These are phyloP conservation scores for Pelecanus crispus DNA, from an alignment of 2,113 vertebrate genomes.

Conservation along the genomic window DNA sequence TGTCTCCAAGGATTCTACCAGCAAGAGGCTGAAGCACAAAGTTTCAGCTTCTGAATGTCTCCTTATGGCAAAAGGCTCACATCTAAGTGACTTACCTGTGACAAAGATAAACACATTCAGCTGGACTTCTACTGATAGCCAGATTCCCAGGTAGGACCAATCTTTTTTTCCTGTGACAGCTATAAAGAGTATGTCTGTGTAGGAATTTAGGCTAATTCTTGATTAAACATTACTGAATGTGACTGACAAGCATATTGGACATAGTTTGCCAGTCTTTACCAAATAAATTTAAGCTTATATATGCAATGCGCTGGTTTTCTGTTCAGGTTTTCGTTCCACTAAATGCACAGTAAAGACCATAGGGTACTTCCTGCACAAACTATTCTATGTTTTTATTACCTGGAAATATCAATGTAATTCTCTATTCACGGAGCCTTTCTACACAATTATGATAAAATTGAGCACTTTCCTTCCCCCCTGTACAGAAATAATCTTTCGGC, in stretches of 20 bases:
- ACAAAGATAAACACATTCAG: neutral
- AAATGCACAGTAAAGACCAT: neutral
- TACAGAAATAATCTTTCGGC: conserved; percentile 18
- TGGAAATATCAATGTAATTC: conserved; percentile 8
- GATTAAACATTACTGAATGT: neutral
- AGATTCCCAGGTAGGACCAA: neutral
- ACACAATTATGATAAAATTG: neutral
- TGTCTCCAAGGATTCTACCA: neutral
- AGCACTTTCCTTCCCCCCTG: neutral
- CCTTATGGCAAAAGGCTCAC: neutral
- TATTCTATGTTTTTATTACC: neutral
- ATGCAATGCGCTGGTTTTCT: neutral
- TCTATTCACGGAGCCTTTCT: neutral
- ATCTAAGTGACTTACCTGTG: neutral
- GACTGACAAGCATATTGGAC: neutral
- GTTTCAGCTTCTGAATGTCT: neutral
- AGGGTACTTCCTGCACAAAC: neutral
- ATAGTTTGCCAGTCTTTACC: neutral
- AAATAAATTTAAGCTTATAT: neutral
- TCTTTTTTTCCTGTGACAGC: neutral
- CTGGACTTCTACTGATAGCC: neutral
- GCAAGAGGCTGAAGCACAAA: neutral
- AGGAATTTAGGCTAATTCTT: neutral
- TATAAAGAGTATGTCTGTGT: neutral
- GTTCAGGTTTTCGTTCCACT: neutral